These are phyloP conservation scores for Aporrectodea caliginosa DNA, from an alignment of 1,140 invertebrate genomes.

Conservation along the genomic window DNA sequence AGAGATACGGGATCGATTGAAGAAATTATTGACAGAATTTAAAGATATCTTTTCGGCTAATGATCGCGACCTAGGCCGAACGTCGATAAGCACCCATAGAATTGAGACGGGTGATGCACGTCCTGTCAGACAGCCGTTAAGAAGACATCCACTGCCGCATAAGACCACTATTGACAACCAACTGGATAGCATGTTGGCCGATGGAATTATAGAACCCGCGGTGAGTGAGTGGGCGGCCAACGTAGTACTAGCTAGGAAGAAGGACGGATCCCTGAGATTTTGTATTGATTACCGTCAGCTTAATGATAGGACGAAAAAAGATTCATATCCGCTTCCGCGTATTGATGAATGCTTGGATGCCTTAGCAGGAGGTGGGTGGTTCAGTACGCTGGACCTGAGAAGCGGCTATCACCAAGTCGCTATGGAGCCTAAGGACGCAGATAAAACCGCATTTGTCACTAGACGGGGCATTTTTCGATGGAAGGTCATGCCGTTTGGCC, in stretches of 20 bases:
- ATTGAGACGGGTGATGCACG: neutral
- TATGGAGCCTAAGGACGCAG: conserved; percentile 36
- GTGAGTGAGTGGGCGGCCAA: conserved; percentile 54
- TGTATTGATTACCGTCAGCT: conserved; percentile 57
- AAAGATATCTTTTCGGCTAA: neutral
- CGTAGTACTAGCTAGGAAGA: conserved; percentile 55
- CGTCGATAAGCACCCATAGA: neutral
- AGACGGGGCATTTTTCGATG: conserved; percentile 12
- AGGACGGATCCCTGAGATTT: conserved; percentile 52
- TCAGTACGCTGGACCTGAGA: conserved; percentile 54
- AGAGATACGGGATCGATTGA: no score
- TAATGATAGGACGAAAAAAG: conserved; percentile 41
- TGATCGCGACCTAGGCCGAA: neutral
- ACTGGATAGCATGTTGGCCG: neutral
- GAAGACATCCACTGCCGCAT: neutral
- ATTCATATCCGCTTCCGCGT: conserved; percentile 45
- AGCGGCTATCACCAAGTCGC: conserved; percentile 49
- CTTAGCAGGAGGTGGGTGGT: conserved; percentile 50
- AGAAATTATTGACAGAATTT: neutral
- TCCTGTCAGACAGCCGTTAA: neutral
- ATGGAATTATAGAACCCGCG: conserved; percentile 1
- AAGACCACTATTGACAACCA: neutral
- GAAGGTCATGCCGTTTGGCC: conserved; percentile 39
- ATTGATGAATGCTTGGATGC: conserved; percentile 56
- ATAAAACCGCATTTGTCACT: conserved; percentile 20